Percentiles rank a stretch among this genome's conserved stretches.
Conservation (phyloP, 2,888 invertebrate genomes). For the Seira musarum region DNA sequence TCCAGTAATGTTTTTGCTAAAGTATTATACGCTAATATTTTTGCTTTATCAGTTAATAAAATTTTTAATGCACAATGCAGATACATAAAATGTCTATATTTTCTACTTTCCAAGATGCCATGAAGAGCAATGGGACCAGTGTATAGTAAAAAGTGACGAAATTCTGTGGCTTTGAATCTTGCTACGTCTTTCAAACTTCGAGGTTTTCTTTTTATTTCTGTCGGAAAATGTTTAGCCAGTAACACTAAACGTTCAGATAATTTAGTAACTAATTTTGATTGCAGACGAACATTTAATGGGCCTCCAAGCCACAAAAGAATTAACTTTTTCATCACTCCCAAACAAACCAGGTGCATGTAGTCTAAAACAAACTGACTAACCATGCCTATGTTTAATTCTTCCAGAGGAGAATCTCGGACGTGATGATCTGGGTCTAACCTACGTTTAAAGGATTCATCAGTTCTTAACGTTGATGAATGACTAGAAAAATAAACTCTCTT, state of each 20-base stretch:
- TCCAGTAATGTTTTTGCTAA: slow-evolving; percentile 1
- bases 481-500: slow-evolving; percentile 43
- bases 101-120: background rate
- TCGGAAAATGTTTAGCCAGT: slow-evolving; percentile 1
- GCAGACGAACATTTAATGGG: background rate
- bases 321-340: slow-evolving; percentile 50
- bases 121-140: slow-evolving; percentile 1
- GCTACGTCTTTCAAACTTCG: slow-evolving; percentile 63
- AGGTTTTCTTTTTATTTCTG: slow-evolving; percentile 68
- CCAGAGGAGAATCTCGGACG: slow-evolving; percentile 30
- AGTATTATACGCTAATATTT: background rate
- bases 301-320: slow-evolving; percentile 27
- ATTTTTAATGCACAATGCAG: slow-evolving; percentile 21
- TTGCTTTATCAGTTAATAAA: slow-evolving; percentile 6
- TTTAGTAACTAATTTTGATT: background rate
- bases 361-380: slow-evolving; percentile 51
- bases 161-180: slow-evolving; percentile 69
- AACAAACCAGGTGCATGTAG: slow-evolving; percentile 56
- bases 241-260: background rate
- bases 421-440: slow-evolving; percentile 56
- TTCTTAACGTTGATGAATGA: slow-evolving; percentile 15
- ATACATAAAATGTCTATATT: slow-evolving; percentile 27
- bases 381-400: slow-evolving; percentile 31
- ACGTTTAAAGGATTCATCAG: slow-evolving; percentile 48
- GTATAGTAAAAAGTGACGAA: slow-evolving; percentile 61